Base-by-base conservation (phyloP, 1,140 invertebrate species). In the Homalodisca vitripennis region DNA sequence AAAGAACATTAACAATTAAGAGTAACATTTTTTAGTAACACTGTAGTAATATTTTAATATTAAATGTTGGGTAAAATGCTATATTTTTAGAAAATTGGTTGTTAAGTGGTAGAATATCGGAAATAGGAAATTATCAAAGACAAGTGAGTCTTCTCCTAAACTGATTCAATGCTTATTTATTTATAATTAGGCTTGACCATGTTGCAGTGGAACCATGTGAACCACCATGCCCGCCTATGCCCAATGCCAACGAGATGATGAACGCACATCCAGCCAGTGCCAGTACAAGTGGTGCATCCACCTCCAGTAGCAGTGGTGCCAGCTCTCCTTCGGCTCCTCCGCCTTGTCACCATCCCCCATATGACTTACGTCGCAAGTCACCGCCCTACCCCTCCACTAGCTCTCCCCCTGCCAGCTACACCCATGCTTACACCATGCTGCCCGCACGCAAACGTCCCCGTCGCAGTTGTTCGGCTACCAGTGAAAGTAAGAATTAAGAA, bases 361-460 rank as follows among this genome's bases (percentile, higher is more conserved):
- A 93, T 76, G 92, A 93, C 77, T 81, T 93, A 72, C 84, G 91
- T 71, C 84, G 91, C 72, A 93, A 93, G 74, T 92, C 75, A 27
- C 75, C 75, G 17, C 53, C 78, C 79, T 57, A 86, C 79, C 68
- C 81, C 75, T 66, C 81, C 75, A 55, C 41, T 30, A 69, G 63
- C 55, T 53, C 71, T 29, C 69, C 73, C 24, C 72, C 73, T 68
- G 72, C 71, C 27, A 74, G 70, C 67, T 69, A 47, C 64, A 77
- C 77, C 73, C 76, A 76, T 69, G 75, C 74, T 48, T 77, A 60
- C 69, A 89, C 88, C 72, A 85, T 90, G 81, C 80, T 92, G 75
- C 91, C 92, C 46, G 90, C 92, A 22, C 84, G 92, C 70, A 94
- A 94, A 77, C 84, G 92, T 74, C 91, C 91, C 17, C 83, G 92